Base-by-base conservation (phyloP, 2,797 vertebrate species). In the Helostoma temminkii region DNA sequence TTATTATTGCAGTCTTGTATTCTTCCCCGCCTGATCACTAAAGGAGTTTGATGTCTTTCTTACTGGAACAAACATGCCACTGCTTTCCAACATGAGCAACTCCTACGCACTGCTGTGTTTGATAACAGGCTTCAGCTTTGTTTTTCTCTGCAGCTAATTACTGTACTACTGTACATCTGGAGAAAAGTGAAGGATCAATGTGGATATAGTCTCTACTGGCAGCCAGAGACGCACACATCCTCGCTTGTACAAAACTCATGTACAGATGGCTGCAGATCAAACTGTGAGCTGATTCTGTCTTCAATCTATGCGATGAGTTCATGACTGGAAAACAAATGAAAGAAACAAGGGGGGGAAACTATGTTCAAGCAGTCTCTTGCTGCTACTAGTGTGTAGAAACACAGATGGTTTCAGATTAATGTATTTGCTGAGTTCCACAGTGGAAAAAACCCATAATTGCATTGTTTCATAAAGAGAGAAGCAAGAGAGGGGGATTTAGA, bases 361-460 rank as follows among this genome's bases (percentile, higher is more conserved):
- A 64, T 6, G 39, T n/a, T 42, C 15, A 6, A 32, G 45, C 54
- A 34, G 69, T 66, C 64, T 84, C 66, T 59, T 76, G 74, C 71
- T 71, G 59, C 66, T 54, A 9, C 46, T 21, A 42, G 49, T 28
- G 26, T 49, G 34, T 47, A 61, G 52, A 74, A 57, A 54, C 63
- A 80, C 66, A 85, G 77, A 81, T 87, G 81, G 80, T 66, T 86
- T 83, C 64, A 73, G 60, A 82, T 81, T 66, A 75, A 83, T 79
- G 46, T 67, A 39, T 81, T 74, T 83, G 68, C 48, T 71, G 58
- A 79, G 72, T 78, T 78, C 59, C 79, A 73, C 41, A 42, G 43
- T 67, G 66, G 46, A 42, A 21, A n/a, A 62, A 65, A 47, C 0
- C 66, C 34, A 64, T 65, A 62, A 71, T 74, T 78, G 41, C 53